Percentiles rank a stretch among this genome's conserved stretches.
These are phyloP conservation scores for Xiphorhynchus elegans DNA, from an alignment of 2,113 vertebrate genomes.

Conservation along the genomic window DNA sequence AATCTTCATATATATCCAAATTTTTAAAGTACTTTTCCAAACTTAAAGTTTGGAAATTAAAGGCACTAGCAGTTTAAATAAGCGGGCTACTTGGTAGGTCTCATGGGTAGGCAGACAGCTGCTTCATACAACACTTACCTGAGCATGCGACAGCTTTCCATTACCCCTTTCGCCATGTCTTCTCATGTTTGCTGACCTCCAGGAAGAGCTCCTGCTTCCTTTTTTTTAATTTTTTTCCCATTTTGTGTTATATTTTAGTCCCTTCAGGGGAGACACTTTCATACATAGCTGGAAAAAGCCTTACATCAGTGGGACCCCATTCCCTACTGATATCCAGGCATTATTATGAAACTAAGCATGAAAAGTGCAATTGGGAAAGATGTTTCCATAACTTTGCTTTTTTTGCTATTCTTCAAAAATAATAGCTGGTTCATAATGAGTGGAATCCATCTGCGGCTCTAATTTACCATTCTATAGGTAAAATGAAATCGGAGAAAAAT, in stretches of 20 bases:
- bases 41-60: neutral
- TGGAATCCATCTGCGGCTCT: neutral
- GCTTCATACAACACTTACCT: rapidly evolving
- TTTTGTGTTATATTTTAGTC: neutral
- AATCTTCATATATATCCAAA: neutral
- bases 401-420: neutral
- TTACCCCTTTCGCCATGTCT: neutral
- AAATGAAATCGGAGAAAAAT: neutral
- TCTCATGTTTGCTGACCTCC: neutral
- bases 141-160: neutral
- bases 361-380: neutral
- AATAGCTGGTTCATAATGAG: neutral
- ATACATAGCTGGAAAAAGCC: neutral
- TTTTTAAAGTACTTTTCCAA: neutral
- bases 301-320: neutral
- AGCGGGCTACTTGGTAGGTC: neutral
- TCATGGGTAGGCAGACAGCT: rapidly evolving
- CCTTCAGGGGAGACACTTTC: neutral
- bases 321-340: neutral
- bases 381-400: neutral
- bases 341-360: neutral
- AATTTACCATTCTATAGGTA: neutral
- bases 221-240: neutral
- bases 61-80: neutral
- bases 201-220: neutral